A percentile compares a stretch with the other conserved stretches of the same genome.
Evolutionary conservation across 2,888 invertebrate genomes (phyloP).

Genomic region (Trilocha varians): DNA sequence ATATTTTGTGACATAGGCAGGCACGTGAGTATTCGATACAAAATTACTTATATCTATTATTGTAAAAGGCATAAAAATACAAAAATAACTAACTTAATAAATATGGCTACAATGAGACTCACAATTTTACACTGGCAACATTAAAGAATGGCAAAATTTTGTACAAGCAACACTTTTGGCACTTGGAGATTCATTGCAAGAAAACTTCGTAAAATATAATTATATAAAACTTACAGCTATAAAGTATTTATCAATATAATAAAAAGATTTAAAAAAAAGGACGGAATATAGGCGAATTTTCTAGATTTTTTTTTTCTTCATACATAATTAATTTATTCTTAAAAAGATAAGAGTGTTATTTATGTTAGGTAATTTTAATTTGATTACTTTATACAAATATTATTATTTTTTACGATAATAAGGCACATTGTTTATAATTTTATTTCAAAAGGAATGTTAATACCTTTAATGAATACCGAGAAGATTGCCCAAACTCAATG

Average conservation of each 20-base stretch:
- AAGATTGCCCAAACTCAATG: no score
- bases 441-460: no score
- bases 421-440: no score
- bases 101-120: slow-evolving; percentile 18
- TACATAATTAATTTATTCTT: neutral
- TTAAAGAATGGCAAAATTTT: slow-evolving; percentile 43
- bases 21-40: neutral
- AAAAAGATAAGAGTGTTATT: no score
- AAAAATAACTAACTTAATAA: slow-evolving; percentile 24
- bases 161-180: slow-evolving; percentile 55
- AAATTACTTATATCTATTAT: slow-evolving; percentile 19
- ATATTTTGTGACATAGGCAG: neutral
- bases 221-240: neutral
- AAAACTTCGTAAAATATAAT: neutral
- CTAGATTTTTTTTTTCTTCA: neutral
- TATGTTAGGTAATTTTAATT: no score
- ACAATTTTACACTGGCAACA: neutral
- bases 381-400: no score
- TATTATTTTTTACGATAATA: no score
- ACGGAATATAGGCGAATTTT: neutral
- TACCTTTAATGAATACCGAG: no score
- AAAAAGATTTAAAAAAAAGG: neutral
- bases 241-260: neutral
- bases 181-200: slow-evolving; percentile 34
- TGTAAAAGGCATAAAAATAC: slow-evolving; percentile 26